Conservation (phyloP, 1,140 invertebrate species). For the Proales similis region DNA sequence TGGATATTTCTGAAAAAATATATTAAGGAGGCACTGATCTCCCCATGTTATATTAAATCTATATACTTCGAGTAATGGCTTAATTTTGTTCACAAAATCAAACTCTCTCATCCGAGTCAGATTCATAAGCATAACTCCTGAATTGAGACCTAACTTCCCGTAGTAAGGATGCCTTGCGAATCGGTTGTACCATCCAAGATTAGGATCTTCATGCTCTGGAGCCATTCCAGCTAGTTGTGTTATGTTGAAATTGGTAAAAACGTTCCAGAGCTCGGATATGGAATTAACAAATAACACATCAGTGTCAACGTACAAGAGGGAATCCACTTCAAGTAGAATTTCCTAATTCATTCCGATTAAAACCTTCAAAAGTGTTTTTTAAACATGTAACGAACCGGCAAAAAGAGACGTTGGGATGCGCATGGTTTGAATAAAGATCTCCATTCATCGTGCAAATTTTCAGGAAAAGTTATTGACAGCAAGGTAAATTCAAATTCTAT, state of each 20-base stretch:
- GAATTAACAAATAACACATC: slow-evolving; percentile 79
- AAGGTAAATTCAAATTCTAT: slow-evolving; percentile 65
- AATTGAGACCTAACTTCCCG: slow-evolving; percentile 76
- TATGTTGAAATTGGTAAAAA: slow-evolving; percentile 74
- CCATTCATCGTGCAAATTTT: slow-evolving; percentile 67
- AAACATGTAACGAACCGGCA: slow-evolving; percentile 66
- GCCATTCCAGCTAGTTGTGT: slow-evolving; percentile 77
- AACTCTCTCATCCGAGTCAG: slow-evolving; percentile 78
- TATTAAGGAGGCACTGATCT: slow-evolving; percentile 95
- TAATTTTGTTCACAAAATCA: slow-evolving; percentile 72
- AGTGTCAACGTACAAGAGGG: slow-evolving; percentile 84
- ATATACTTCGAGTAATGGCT: slow-evolving; percentile 75
- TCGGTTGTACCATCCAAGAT: slow-evolving; percentile 87
- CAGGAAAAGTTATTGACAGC: slow-evolving; percentile 68
- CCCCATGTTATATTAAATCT: slow-evolving; percentile 82
- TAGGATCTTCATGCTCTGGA: slow-evolving; percentile 79
- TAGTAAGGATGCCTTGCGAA: slow-evolving; percentile 91
- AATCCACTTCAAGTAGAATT: slow-evolving; percentile 68
- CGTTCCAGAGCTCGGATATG: slow-evolving; percentile 70
- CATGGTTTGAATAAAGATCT: slow-evolving; percentile 81
- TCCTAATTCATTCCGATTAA: slow-evolving; percentile 56
- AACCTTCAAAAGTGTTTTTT: slow-evolving; percentile 32
- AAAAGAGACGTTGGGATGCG: slow-evolving; percentile 78
- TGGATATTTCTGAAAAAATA: slow-evolving; percentile 82
- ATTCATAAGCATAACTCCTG: slow-evolving; percentile 94